Evolutionary conservation across 2,888 invertebrate genomes (phyloP), one percentile per base, ranked within the genome.

Genomic region (Torymus aiolomorphi): DNA sequence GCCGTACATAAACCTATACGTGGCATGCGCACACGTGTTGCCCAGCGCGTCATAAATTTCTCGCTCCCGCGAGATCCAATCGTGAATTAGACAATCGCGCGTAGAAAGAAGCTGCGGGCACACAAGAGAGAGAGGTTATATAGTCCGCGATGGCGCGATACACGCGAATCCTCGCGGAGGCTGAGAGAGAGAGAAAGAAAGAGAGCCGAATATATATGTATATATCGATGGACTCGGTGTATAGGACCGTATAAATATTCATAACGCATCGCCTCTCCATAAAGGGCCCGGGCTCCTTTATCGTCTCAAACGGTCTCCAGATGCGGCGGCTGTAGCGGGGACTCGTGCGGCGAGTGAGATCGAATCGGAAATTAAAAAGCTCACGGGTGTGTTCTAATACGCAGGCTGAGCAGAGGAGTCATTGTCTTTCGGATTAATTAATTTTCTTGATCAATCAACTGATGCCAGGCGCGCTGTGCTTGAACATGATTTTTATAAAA

Each of bases 181-280:
- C 42, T 42, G 42, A 8, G 42, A 42, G 42, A 42, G 42, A 42
- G 42, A 42, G 8, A 42, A 8, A 42, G 42, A 42, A 42, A 42
- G 42, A 42, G 18, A 51, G 69, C 56, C 67, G 65, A 67, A 66
- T 72, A 8, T 42, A 8, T 42, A 8, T 42, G 42, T 42, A 8
- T 42, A 42, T 42, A 66, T 78, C 74, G 78, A 72, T 70, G 51
- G 42, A 8, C 14, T n/a, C 51, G 49, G 31, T 8, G 5, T 20
- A 59, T 62, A 61, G 62, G 71, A 70, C 63, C 77, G 62, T 74
- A 88, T 88, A 88, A 89, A 88, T 88, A 88, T 89, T 87, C 88
- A 88, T 85, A 83, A 82, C 84, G 84, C 84, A 84, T 85, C 84
- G 82, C 78, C 61, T 72, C 81, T 71, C 81, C 83, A 85, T 82